Evolutionary conservation across 2,888 invertebrate genomes (phyloP), one percentile per base, ranked within the genome.

Genomic region (Cheilosia impressa): DNA sequence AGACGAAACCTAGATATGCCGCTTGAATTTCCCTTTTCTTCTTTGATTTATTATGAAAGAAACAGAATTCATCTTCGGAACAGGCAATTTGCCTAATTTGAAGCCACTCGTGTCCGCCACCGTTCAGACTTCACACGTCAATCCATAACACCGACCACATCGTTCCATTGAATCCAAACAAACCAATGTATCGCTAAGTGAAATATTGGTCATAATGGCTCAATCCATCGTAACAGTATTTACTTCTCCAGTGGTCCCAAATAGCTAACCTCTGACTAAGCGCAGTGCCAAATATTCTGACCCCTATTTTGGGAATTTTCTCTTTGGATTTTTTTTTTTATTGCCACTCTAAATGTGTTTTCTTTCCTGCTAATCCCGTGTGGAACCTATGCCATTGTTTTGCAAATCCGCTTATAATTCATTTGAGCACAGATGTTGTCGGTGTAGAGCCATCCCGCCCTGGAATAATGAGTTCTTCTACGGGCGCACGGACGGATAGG

Each of bases 231-330:
- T 63, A 78, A 71, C 63, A 63, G 55, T 63, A 62, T 62, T 58
- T 52, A 0, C 45, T 45, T 45, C 45, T 45, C 4, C 19, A 17
- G 17, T 38, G 19, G 13, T 27, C n/a, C 34, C 15, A 17, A 69
- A 69, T 69, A 31, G 45, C 34, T 57, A 57, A 69, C 69, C 57
- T 55, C 55, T 68, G 45, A 55, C 55, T 68, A 55, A 55, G 55
- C 53, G 55, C 53, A 62, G 31, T 47, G 63, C 47, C 55, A 57
- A 63, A 52, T 47, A 52, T 57, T 78, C 50, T 69, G 78, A 78
- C 78, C 78, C 69, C 62, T 53, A 78, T 78, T 68, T 77, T 45
- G 58, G 60, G 66, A 57, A 41, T 76, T 66, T 58, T 66, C 41
- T 45, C 55, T 47, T 27, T 50, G 10, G 2, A 13, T 13, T 38